Evolutionary conservation across 1,140 invertebrate species (phyloP).

Genomic region (Streblospio benedicti): DNA sequence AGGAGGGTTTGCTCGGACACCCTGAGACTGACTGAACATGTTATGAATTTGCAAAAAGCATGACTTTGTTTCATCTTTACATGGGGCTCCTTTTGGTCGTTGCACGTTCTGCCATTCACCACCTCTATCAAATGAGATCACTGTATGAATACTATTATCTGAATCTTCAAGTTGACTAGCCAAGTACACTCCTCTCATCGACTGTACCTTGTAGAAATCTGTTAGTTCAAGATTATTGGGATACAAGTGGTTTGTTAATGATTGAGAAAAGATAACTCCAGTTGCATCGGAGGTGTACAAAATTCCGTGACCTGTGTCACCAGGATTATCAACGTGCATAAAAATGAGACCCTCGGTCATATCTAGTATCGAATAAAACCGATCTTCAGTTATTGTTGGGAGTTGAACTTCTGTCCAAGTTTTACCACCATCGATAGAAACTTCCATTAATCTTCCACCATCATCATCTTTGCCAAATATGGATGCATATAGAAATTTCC

Average conservation of each 20-base stretch:
- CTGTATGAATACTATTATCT: constrained; percentile 40
- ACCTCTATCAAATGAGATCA: constrained; percentile 42
- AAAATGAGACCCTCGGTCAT: constrained; percentile 40
- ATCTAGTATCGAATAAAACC: constrained; percentile 44
- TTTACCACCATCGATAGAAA: constrained; percentile 35
- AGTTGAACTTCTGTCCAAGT: constrained; percentile 35
- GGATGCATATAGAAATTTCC: constrained; percentile 37
- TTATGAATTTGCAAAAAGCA: constrained; percentile 39
- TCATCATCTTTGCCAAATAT: not conserved
- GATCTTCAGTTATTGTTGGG: constrained; percentile 34
- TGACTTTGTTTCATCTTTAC: constrained; percentile 36
- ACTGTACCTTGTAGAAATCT: constrained; percentile 40
- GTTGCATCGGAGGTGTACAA: constrained; percentile 40
- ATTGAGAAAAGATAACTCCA: constrained; percentile 42
- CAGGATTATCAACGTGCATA: constrained; percentile 44
- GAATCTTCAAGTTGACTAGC: constrained; percentile 40
- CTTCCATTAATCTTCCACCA: constrained; percentile 24
- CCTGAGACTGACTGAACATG: constrained; percentile 30
- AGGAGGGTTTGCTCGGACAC: constrained; percentile 28
- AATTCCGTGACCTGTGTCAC: constrained; percentile 44
- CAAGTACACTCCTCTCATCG: constrained; percentile 36
- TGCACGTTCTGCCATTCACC: constrained; percentile 38
- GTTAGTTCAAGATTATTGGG: constrained; percentile 39
- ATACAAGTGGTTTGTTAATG: constrained; percentile 39
- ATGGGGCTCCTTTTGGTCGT: constrained; percentile 26